Evolutionary conservation across 2,888 invertebrate species (phyloP).

Genomic region (Smittia aterrima): DNA sequence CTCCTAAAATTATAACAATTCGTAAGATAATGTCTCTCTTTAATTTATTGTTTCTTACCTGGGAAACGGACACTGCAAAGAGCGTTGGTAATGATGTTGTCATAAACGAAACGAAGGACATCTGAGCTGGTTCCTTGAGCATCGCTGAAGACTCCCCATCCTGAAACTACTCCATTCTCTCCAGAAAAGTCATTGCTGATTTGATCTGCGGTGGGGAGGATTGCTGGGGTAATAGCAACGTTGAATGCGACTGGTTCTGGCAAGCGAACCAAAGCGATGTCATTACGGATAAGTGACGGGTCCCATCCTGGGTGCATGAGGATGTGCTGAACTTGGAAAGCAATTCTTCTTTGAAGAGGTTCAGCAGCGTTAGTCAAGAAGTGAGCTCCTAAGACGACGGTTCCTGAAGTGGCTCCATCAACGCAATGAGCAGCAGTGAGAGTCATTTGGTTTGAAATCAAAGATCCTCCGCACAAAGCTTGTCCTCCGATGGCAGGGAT

Average conservation of each 20-base stretch:
- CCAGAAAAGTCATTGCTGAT: background rate
- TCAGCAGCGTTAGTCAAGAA: background rate
- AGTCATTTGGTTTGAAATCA: background rate
- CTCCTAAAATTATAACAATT: background rate
- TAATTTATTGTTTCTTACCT: background rate
- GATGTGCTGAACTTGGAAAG: conserved; percentile 23
- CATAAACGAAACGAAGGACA: conserved; percentile 17
- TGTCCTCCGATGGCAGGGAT: background rate
- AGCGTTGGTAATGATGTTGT: conserved; percentile 12
- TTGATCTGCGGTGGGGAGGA: background rate
- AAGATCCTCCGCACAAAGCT: conserved; percentile 25
- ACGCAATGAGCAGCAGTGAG: conserved; percentile 33
- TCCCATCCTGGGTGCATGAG: conserved; percentile 21
- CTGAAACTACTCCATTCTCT: background rate
- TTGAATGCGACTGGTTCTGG: background rate
- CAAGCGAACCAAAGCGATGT: conserved; percentile 28
- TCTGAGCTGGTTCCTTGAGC: background rate
- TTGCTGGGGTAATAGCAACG: background rate
- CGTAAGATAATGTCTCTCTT: background rate
- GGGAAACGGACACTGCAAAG: conserved; percentile 28
- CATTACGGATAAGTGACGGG: conserved; percentile 32
- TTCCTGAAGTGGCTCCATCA: conserved; percentile 6
- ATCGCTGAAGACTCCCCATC: conserved; percentile 32
- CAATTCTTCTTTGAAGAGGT: conserved; percentile 33
- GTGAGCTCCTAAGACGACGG: conserved; percentile 29